Evolutionary conservation across 2,797 vertebrate species (phyloP), one percentile per base, ranked within the genome.

Genomic region (Cichlasoma orientale): DNA sequence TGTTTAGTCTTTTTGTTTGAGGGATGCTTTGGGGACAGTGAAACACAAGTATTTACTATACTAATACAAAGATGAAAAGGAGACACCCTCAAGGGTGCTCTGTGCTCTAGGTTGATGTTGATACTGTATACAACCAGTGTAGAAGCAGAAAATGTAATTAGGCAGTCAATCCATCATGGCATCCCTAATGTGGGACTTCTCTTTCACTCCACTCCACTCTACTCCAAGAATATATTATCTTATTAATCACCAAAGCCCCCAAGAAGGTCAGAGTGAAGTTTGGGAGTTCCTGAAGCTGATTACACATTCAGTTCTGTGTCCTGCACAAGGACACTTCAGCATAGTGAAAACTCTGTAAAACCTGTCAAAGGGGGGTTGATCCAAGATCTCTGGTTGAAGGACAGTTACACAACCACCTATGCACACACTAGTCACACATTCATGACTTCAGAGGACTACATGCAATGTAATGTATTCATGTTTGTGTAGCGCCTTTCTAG

Each of bases 311-410:
- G 56, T 29, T 33, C 16, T 29, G 13, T 54, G 41, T 75, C 25
- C 68, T 74, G 70, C 33, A 29, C 33, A 82, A 74, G 66, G 59
- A 71, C 77, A 73, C 21, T 63, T 72, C 9, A 66, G 47, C 56
- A 66, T 63, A 59, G 77, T 75, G 23, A 83, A 75, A 75, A 61
- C 44, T 78, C 57, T 69, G 21, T 19, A 23, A 81, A 16, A 3
- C 4, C 72, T 71, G 55, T 38, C 66, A 68, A 23, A 2, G 0
- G 36, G 29, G 38, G 33, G 36, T 57, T 52, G 74, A 73, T 5
- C 1, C 13, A 19, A 11, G 31, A 31, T 50, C 21, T 66, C 9
- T n/a, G 58, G 69, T 21, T 79, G 41, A 74, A 83, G 63, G 57
- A 36, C 29, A 56, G 55, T 44, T 11, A 73, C 70, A 41, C 76